Evolutionary conservation across 2,797 vertebrate genomes (phyloP), one percentile per base, ranked within the genome.

Genomic region (Syndactyla subalaris): DNA sequence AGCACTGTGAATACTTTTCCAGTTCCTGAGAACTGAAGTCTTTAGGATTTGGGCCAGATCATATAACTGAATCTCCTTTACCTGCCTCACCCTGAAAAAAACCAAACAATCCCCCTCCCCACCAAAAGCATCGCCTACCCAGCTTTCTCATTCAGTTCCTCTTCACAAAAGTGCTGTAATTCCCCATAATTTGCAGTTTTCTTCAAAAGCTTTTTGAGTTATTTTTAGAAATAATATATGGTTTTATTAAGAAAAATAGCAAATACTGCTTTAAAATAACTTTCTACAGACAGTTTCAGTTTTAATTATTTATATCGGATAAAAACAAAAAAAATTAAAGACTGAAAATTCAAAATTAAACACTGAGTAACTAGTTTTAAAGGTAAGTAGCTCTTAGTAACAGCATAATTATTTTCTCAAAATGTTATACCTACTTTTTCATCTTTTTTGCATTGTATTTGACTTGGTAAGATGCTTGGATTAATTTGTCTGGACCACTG

Each of bases 401-500:
- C 17, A 94, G 34, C 39, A 89, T 13, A 77, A 87, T 68, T 26
- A 66, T 86, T 86, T 91, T 92, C 39, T 88, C 32, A 93, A 95
- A 71, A 91, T 4, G 30, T 81, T 96, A 93, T 96, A 97, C 98
- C 97, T 98, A 99, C 99, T 99, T 99, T 98, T 99, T 99, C 99
- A 99, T 99, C 98, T 99, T 99, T 98, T 99, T 99, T 97, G 98
- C 98, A 66, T 99, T 99, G 98, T 99, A 99, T 98, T 99, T 99
- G 97, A 99, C 99, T 98, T 99, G 99, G 97, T 99, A 99, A 95
- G 99, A 99, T 88, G 98, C 98, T 98, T 98, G 99, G 93, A 99
- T 99, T 97, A 99, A 98, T 96, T 99, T 99, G 96, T 99, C 99
- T 78, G 99, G 99, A 87, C 99, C 98, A 54, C 98, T 98, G 97